Evolutionary conservation across 2,113 vertebrate species (phyloP).

Genomic region (Oreochromis tanganicae): DNA sequence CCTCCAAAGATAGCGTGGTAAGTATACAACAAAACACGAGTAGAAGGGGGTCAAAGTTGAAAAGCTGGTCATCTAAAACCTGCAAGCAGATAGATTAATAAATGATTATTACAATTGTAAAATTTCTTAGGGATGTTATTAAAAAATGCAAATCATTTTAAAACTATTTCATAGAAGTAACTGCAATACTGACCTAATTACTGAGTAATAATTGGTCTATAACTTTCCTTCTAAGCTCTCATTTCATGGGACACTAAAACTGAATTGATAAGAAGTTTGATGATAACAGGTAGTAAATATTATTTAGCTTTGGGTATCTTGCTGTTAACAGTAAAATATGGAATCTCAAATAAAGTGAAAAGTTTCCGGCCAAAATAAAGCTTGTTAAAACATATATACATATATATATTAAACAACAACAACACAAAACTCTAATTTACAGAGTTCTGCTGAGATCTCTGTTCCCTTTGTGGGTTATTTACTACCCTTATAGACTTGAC

Average conservation of each 20-base stretch:
- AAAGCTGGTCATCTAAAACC: neutral
- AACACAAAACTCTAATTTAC: no score
- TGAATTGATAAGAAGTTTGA: neutral
- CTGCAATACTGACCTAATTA: neutral
- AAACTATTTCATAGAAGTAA: neutral
- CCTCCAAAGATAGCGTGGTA: neutral
- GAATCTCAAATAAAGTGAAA: neutral
- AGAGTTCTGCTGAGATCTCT: neutral
- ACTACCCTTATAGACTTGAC: neutral
- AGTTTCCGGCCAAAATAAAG: neutral
- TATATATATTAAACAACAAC: no score
- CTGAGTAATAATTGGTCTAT: neutral
- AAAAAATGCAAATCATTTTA: neutral
- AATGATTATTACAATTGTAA: neutral
- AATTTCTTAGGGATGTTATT: neutral
- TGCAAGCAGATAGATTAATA: neutral
- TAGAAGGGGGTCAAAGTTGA: neutral
- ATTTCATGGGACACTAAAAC: neutral
- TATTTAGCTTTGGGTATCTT: neutral
- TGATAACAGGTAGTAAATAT: neutral
- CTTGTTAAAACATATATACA: neutral
- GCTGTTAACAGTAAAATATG: neutral
- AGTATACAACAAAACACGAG: neutral
- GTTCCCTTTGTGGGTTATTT: rapidly evolving
- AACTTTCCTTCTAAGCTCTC: neutral